A percentile compares a stretch with the other conserved stretches of the same genome.
phyloP scores from a whole-genome alignment of 2,888 invertebrate species.

The Ichneumoninae sp. region DNA sequence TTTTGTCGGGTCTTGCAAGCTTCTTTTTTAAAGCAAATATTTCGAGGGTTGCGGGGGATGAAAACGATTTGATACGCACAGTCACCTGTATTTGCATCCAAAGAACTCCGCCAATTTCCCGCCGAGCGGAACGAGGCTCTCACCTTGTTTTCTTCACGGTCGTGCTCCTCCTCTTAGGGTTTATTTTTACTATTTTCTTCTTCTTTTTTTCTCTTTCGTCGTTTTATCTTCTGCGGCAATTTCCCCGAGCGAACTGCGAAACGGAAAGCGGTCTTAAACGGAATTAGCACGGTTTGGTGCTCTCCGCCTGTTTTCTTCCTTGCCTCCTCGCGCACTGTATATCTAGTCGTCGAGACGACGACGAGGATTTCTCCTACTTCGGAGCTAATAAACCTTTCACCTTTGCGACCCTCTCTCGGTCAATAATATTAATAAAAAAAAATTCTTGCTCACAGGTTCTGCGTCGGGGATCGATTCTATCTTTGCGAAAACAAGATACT shows the following conservation, averaged over 20 bases:
- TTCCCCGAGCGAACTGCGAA: conserved; percentile 77
- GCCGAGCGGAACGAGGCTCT: conserved; percentile 38
- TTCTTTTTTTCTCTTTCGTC: conserved; percentile 61
- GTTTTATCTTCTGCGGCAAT: conserved; percentile 78
- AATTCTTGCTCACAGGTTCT: conserved; percentile 89
- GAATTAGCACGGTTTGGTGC: conserved; percentile 80
- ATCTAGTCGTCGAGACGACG: conserved; percentile 34
- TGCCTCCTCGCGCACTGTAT: not conserved
- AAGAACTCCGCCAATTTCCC: conserved; percentile 75
- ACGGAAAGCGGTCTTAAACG: conserved; percentile 80
- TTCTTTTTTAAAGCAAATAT: not conserved
- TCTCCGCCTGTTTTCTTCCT: conserved; percentile 66
- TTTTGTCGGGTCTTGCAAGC: not conserved
- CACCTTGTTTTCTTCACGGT: conserved; percentile 52
- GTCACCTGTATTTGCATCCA: conserved; percentile 76
- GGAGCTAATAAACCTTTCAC: conserved; percentile 47
- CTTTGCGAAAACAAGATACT: conserved; percentile 97
- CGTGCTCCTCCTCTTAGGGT: conserved; percentile 35
- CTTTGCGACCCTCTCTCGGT: conserved; percentile 12
- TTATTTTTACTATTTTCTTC: conserved; percentile 24
- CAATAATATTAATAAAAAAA: conserved; percentile 23
- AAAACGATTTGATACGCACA: not conserved
- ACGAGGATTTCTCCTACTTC: conserved; percentile 42
- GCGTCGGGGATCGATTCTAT: conserved; percentile 97
- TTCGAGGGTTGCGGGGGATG: not conserved